Evolutionary conservation across 2,797 vertebrate species (phyloP).

Genomic region (Sebastes dallii): DNA sequence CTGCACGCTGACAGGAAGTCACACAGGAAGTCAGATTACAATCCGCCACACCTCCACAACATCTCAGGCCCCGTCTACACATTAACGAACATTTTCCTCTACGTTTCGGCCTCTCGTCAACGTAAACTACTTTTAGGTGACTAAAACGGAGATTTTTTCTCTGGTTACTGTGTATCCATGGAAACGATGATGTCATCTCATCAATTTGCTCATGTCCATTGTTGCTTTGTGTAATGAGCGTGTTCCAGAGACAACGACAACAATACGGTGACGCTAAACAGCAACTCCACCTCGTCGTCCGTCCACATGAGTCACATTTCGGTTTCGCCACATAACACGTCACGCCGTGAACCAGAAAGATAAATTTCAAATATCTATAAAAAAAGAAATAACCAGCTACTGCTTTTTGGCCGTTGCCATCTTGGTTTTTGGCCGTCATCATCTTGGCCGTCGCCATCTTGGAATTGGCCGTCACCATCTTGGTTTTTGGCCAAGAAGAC

Average conservation of each 20-base stretch:
- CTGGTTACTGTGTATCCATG: no score
- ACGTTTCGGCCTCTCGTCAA: not conserved
- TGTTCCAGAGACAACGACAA: no score
- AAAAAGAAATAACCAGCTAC: not conserved
- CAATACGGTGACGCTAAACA: no score
- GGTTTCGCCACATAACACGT: not conserved
- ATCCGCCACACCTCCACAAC: not conserved
- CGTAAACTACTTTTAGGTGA: not conserved
- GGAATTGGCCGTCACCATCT: no score
- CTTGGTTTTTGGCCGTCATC: no score
- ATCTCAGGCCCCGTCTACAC: no score
- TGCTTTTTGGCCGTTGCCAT: accelerated
- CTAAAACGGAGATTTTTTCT: not conserved
- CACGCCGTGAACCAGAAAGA: no score
- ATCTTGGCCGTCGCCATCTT: no score
- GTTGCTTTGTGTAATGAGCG: not conserved
- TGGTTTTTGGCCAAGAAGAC: no score
- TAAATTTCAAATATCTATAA: not conserved
- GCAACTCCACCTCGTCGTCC: no score
- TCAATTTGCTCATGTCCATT: not conserved
- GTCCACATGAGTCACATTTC: not conserved
- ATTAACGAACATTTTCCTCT: no score
- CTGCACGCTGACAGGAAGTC: constrained; percentile 75
- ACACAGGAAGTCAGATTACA: not conserved
- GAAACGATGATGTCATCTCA: not conserved